Evolutionary conservation across 1,140 invertebrate species (phyloP), one percentile per base, ranked within the genome.

Genomic region (Solen grandis): DNA sequence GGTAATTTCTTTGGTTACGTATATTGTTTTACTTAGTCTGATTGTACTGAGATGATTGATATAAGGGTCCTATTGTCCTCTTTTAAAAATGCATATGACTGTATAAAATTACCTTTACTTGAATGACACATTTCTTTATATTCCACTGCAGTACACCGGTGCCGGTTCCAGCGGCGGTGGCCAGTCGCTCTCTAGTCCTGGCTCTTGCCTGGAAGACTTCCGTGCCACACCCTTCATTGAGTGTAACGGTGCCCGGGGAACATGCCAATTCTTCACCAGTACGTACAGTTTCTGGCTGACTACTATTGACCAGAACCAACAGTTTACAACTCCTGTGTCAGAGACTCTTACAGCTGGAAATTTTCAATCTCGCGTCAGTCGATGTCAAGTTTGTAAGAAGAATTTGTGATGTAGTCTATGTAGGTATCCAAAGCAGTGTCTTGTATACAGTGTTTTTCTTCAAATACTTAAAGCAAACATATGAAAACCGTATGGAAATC

Each of bases 271-370:
- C 77, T 92, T 90, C 57, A 88, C 91, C 25, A 90, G 89, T 4
- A 97, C 98, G 93, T 96, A 97, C 89, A 98, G 97, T 91, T 99
- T 99, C 94, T 99, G 99, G 99, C 93, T 99, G 89, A 96, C 97
- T 13, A 98, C 97, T 1, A 96, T 99, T 84, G 97, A 99, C 84
- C 57, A 73, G 8, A 94, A 95, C 41, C 91, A 94, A 72, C 94
- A 97, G 80, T 99, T 99, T 93, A 88, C 92, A 83, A 94, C 93
- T 88, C 99, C 99, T 3, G 93, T 95, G 84, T 95, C 95, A 88
- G 95, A 98, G 92, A 99, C 99, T n/a, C 93, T 99, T 27, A 99
- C 99, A 93, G 95, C 96, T 54, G 97, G 97, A 68, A 95, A 95
- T 89, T 93, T 97, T 62, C 93, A 96, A 62, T 94, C 95, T 38